Evolutionary conservation across 2,888 invertebrate genomes (phyloP).

Genomic region (Ferdinandea cuprea): DNA sequence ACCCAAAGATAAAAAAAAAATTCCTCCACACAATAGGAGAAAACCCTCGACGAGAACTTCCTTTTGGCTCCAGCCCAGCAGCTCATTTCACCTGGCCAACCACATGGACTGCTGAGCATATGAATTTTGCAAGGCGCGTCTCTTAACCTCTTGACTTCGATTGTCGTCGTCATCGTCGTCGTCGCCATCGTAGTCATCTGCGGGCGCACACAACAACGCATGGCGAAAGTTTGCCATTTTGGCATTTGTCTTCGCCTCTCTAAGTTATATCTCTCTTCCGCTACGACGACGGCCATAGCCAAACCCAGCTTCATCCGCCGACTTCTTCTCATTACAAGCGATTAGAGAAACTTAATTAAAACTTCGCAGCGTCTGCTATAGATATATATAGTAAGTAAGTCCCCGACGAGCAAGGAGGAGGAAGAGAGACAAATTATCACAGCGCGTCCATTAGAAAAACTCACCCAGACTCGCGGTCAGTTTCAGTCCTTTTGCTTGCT

Average conservation of each 20-base stretch:
- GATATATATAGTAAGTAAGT: too few relatives aligned
- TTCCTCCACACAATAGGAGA: slow-evolving; percentile 15
- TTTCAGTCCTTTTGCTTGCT: slow-evolving; percentile 44
- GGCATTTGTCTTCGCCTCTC: slow-evolving; percentile 63
- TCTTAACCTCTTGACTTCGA: slow-evolving; percentile 71
- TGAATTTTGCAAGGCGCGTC: slow-evolving; percentile 69
- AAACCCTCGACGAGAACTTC: slow-evolving; percentile 52
- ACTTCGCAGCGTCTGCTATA: slow-evolving; percentile 17
- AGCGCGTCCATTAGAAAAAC: slow-evolving; percentile 68
- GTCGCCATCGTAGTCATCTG: slow-evolving; percentile 50
- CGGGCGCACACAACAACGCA: slow-evolving; percentile 25
- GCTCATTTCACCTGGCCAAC: slow-evolving; percentile 33
- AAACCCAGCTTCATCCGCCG: slow-evolving; percentile 22
- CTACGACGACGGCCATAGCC: neutral
- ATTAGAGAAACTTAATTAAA: slow-evolving; percentile 75
- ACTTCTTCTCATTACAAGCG: slow-evolving; percentile 70
- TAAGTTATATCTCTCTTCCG: slow-evolving; percentile 43
- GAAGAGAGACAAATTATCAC: slow-evolving; percentile 59
- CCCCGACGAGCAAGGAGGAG: slow-evolving; percentile 11
- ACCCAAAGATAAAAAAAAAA: neutral
- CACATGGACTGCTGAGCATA: slow-evolving; percentile 24
- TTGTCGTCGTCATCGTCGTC: slow-evolving; percentile 41
- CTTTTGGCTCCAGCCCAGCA: slow-evolving; percentile 58
- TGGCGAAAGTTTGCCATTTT: slow-evolving; percentile 72
- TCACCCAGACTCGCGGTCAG: slow-evolving; percentile 42